Evolutionary conservation across 2,797 vertebrate genomes (phyloP).

Genomic region (Karalla daura): DNA sequence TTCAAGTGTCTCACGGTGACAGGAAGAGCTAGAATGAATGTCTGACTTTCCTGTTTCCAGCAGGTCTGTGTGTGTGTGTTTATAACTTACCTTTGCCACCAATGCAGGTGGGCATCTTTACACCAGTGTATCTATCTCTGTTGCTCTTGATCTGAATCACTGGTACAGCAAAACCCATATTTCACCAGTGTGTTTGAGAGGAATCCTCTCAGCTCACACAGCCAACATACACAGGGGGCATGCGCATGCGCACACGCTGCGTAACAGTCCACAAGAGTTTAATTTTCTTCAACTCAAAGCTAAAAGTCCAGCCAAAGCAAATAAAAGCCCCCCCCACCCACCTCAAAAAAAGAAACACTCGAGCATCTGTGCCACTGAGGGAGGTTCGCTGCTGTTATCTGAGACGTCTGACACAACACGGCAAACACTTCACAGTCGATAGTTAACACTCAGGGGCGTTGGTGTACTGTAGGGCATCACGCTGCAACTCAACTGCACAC

Average conservation of each 20-base stretch:
- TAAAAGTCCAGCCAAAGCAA: constrained; percentile 38
- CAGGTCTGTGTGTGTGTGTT: constrained; percentile 10
- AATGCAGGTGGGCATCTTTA: constrained; percentile 12
- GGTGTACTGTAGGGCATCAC: constrained; percentile 36
- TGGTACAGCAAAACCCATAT: constrained; percentile 1
- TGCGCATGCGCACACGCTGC: not conserved
- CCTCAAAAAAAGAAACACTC: too few relatives aligned
- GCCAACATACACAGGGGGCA: constrained; percentile 20
- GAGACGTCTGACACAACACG: constrained; percentile 44
- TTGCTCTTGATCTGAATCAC: not conserved
- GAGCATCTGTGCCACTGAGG: constrained; percentile 27
- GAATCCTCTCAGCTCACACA: not conserved
- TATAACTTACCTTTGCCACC: constrained; percentile 20
- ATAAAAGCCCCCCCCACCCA: constrained; percentile 21
- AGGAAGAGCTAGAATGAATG: too few relatives aligned
- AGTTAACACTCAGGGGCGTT: constrained; percentile 35
- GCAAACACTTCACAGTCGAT: constrained; percentile 55
- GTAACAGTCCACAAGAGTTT: constrained; percentile 12
- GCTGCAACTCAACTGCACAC: constrained; percentile 50
- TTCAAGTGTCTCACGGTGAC: too few relatives aligned
- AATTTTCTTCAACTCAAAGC: constrained; percentile 38
- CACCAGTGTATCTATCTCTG: constrained; percentile 3
- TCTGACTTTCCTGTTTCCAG: not conserved
- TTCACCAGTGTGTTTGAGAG: not conserved
- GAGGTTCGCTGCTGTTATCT: constrained; percentile 26